Base-by-base conservation (phyloP, 2,797 vertebrate species). In the Cossypha dichroa region DNA sequence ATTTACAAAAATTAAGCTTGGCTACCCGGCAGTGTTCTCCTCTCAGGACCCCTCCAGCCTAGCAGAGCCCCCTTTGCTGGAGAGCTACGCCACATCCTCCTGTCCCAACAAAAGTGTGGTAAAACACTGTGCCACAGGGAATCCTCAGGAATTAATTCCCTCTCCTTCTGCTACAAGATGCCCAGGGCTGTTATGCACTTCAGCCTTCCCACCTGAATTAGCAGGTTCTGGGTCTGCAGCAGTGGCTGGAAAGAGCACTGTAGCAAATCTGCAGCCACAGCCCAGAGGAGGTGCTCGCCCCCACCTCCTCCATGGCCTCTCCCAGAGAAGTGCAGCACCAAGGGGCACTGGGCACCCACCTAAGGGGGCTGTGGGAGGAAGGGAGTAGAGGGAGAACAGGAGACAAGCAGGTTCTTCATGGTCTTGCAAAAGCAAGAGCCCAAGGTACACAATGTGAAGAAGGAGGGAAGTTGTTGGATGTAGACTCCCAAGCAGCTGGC, bases 111-210 rank as follows among this genome's bases (percentile, higher is more conserved):
- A 75, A 43, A 66, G 45, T 46, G 13, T 15, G 12, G 52, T 41
- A 52, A 76, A 90, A 56, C 25, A 41, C 0, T 34, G 52, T 34
- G 52, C n/a, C 0, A 0, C 0, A 2, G 26, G 48, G 34, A 93
- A 70, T 46, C 60, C 6, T 2, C 23, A 46, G 52, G 23, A 87
- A 67, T 73, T 26, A 0, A 5, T 45, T 82, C 85, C 52, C 55
- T 89, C 52, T 69, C 38, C 48, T 68, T 63, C 36, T 51, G 56
- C 62, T 36, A 17, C 19, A 78, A 36, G 69, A 69, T 3, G 10
- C 33, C 58, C 15, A 38, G 11, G 25, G n/a, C 33, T 46, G 34
- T 80, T 80, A 43, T 3, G 11, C 20, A 33, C 49, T 67, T 84
- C 54, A 68, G 12, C 10, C 31, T 92, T 92, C 51, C 34, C 59